Conservation (phyloP, 2,888 invertebrate genomes). For the Entomobrya proxima region DNA sequence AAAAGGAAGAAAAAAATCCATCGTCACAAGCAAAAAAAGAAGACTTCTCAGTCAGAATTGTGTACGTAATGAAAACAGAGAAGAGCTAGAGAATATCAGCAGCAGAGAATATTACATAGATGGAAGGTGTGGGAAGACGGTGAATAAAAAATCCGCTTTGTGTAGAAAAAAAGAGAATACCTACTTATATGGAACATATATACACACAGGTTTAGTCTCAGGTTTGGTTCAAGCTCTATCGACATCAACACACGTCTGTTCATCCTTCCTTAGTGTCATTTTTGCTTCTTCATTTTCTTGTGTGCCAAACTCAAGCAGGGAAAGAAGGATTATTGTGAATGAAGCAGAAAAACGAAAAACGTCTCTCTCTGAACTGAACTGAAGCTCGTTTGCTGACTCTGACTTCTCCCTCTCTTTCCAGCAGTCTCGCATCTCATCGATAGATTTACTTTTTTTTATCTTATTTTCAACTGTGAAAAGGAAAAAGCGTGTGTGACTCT, state of each 20-base stretch:
- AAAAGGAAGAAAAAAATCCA: too few species aligned
- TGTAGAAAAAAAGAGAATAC: slow-evolving; percentile 51
- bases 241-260: background rate
- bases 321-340: slow-evolving; percentile 17
- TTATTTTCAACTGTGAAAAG: background rate
- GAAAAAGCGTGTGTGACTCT: slow-evolving; percentile 23
- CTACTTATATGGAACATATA: slow-evolving; percentile 35
- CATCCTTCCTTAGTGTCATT: slow-evolving; percentile 18
- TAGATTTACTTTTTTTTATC: slow-evolving; percentile 32
- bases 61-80: too few species aligned
- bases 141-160: too few species aligned
- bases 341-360: slow-evolving; percentile 31
- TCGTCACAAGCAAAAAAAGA: too few species aligned
- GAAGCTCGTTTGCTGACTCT: too few species aligned
- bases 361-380: too few species aligned
- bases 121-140: too few species aligned
- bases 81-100: too few species aligned
- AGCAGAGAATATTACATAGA: too few species aligned
- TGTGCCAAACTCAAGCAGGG: slow-evolving; percentile 21
- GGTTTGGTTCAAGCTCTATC: slow-evolving; percentile 5
- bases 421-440: background rate
- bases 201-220: too few species aligned
- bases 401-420: background rate
- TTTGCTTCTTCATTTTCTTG: slow-evolving; percentile 35
- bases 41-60: too few species aligned